Base-by-base conservation (phyloP, 2,888 invertebrate genomes). In the Xylophagus ater region DNA sequence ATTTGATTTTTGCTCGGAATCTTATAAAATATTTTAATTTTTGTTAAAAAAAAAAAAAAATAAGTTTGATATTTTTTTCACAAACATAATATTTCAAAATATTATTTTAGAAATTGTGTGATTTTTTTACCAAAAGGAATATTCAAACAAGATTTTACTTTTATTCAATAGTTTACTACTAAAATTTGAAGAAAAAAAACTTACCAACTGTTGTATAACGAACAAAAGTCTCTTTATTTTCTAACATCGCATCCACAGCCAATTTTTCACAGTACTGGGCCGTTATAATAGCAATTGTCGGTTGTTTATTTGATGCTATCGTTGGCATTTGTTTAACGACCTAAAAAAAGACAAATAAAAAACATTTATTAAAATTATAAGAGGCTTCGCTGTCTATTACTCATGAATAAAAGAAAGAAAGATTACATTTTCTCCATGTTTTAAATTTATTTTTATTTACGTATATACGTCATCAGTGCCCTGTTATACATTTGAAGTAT, bases 241-340 rank as follows among this genome's bases (percentile, higher is more conserved):
- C 92, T 59, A 98, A 86, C 86, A 98, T 88, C 12, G 94, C 85
- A 65, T 97, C 97, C 1, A 98, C 93, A 2, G 97, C 97, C 53
- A 94, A 72, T 63, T 98, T 98, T 66, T 98, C 97, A 57, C 92
- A 92, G 67, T 93, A 98, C 55, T 94, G 78, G 1, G 93, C 92
- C 1, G 96, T 96, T 43, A 98, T 88, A 42, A 98, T 87, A n/a
- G 94, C 97, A 55, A 98, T 90, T 14, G 89, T 92, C 0, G 96
- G 96, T 58, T 93, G 92, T 52, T 93, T 86, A 18, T 84, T 78
- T 44, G 81, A 82, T 37, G 79, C 80, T 60, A 94, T 77, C 9
- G 81, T 82, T 10, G 94, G 94, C 87, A 94, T 89, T 72, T 93
- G 90, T 57, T 89, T 86, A 42, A 94, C 93, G 42, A 92, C 81